phyloP scores from a whole-genome alignment of 2,113 vertebrate genomes.

The Machaerirhynchus nigripectus region DNA sequence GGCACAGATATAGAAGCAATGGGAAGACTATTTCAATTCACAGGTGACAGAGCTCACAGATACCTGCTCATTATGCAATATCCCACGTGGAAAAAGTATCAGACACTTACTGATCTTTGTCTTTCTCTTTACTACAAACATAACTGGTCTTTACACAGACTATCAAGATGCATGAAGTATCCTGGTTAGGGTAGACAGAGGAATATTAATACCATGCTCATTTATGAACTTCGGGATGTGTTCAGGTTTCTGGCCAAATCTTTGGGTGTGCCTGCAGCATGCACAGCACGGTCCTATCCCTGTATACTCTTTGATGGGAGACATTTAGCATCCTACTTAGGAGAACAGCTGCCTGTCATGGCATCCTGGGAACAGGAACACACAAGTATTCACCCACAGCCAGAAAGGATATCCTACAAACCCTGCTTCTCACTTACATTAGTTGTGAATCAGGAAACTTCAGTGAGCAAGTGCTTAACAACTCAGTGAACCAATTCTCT shows the following conservation, averaged over 20 bases:
- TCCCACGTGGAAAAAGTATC: not conserved
- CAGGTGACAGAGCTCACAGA: not conserved
- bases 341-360: not conserved
- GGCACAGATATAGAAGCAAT: not conserved
- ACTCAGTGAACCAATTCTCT: not conserved
- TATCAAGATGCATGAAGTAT: not conserved
- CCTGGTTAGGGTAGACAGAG: not conserved
- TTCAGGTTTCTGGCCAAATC: not conserved
- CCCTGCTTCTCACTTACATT: not conserved
- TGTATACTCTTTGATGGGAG: not conserved
- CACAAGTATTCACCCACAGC: not conserved
- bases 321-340: not conserved
- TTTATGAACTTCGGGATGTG: not conserved
- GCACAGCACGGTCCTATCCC: not conserved
- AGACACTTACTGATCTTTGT: not conserved
- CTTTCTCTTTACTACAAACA: not conserved
- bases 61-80: not conserved
- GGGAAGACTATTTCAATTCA: not conserved
- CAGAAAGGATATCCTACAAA: not conserved
- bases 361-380: not conserved
- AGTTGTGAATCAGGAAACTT: not conserved
- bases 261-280: not conserved
- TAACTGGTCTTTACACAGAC: not conserved
- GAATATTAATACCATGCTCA: not conserved
- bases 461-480: not conserved